Evolutionary conservation across 2,113 vertebrate species (phyloP), one percentile per base, ranked within the genome.

Genomic region (Macquaria australasica): DNA sequence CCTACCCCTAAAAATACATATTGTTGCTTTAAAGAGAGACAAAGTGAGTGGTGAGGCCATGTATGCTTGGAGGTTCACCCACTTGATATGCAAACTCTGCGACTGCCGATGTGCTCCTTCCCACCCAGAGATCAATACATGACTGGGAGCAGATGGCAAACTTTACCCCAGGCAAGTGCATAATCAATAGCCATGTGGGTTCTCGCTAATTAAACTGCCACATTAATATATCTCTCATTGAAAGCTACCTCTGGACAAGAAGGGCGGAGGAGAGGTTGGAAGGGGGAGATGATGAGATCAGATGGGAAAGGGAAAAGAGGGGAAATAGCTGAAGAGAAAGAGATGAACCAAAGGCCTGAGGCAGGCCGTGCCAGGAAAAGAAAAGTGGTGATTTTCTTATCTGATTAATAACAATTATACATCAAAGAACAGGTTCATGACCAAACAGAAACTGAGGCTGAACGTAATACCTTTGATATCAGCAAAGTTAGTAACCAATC

Each of bases 141-240:
- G 92, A 94, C 93, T 93, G 77, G 81, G 90, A 95, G 92, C 90
- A 93, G 91, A 89, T 93, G 92, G 92, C 92, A 94, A 95, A 94
- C 92, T 93, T 95, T 90, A 91, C 92, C 93, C 84, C 88, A 86
- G 93, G 92, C 94, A 82, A 93, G 88, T 88, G 91, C 88, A 94
- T 93, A 95, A 95, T 96, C 94, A 90, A 96, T 95, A 94, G 66
- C 83, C 86, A 87, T 79, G 85, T 85, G 75, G 91, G 89, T 79
- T 88, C 90, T 90, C 58, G 70, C 90, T 94, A 94, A 95, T 95
- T 95, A 95, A 94, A 94, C 82, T 92, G 91, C 91, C 92, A 94
- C 92, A 87, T 94, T 93, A 91, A 94, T 93, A 93, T 92, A 91
- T 91, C 83, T 92, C 88, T 77, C 79, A 83, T 74, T 89, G 86